A percentile compares a stretch with the other conserved stretches of the same genome.
These are phyloP conservation scores for Nyctibius bracteatus DNA, from an alignment of 2,113 vertebrate genomes.

Conservation along the genomic window DNA sequence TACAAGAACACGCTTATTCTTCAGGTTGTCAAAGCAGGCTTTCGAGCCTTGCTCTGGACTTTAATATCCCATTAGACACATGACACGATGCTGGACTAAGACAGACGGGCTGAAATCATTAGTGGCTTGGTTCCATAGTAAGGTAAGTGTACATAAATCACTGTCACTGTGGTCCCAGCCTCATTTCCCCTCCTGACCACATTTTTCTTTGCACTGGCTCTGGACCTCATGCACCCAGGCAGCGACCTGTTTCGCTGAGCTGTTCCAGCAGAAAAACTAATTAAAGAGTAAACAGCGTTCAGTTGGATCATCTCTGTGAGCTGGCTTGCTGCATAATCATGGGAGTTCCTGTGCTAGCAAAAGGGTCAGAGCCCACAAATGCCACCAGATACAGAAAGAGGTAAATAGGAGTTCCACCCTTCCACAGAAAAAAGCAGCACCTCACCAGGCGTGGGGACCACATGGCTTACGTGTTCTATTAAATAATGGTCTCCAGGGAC, in stretches of 20 bases:
- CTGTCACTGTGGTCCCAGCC: background rate
- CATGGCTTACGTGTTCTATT: rapidly evolving
- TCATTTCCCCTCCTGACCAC: background rate
- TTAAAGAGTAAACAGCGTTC: background rate
- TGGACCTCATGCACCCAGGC: background rate
- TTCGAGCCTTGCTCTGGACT: background rate
- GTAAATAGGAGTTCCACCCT: background rate
- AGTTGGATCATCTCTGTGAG: background rate
- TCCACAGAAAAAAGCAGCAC: background rate
- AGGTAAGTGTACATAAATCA: background rate
- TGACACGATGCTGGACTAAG: background rate
- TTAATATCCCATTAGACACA: background rate
- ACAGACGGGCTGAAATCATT: background rate
- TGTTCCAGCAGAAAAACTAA: background rate
- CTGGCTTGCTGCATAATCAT: background rate
- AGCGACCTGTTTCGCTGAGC: background rate
- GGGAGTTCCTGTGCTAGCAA: background rate
- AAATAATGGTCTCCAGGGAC: background rate
- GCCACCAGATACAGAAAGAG: background rate
- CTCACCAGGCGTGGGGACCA: background rate
- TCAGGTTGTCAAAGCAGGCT: background rate
- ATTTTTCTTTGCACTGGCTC: background rate
- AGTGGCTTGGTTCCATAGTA: background rate
- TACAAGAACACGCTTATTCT: background rate
- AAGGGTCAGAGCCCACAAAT: background rate